Conservation (phyloP, 1,140 invertebrate species). For the Bombus pyrosoma region DNA sequence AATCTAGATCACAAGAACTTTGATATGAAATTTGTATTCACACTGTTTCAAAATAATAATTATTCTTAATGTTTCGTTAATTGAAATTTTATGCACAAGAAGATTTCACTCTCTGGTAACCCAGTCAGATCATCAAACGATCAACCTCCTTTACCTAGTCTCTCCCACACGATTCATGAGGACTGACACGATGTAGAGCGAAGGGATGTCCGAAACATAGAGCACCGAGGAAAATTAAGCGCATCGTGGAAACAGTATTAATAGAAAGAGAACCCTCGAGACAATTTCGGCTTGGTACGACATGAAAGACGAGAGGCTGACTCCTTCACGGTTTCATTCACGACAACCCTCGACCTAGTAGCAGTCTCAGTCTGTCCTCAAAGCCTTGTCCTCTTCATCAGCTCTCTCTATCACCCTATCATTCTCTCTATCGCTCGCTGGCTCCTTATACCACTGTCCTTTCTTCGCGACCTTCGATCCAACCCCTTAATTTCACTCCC, state of each 20-base stretch:
- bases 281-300: conserved; percentile 25
- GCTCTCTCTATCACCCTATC: background rate
- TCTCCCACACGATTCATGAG: no score
- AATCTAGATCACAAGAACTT: background rate
- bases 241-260: conserved; percentile 32
- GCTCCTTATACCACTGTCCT: conserved; percentile 43
- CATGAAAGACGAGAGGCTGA: conserved; percentile 32
- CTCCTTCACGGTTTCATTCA: conserved; percentile 51
- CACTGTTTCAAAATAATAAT: no score
- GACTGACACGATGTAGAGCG: background rate
- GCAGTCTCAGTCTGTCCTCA: conserved; percentile 27
- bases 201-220: background rate
- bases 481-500: conserved; percentile 55
- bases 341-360: conserved; percentile 41
- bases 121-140: background rate
- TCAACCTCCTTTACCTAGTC: background rate
- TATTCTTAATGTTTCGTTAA: background rate
- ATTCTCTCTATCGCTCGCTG: background rate
- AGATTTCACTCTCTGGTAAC: background rate
- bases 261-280: conserved; percentile 42
- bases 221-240: conserved; percentile 7
- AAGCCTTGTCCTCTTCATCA: conserved; percentile 44
- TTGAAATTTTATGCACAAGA: background rate
- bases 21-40: background rate
- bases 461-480: conserved; percentile 56